Base-by-base conservation (phyloP, 2,888 invertebrate genomes). In the Trichacis sp. region DNA sequence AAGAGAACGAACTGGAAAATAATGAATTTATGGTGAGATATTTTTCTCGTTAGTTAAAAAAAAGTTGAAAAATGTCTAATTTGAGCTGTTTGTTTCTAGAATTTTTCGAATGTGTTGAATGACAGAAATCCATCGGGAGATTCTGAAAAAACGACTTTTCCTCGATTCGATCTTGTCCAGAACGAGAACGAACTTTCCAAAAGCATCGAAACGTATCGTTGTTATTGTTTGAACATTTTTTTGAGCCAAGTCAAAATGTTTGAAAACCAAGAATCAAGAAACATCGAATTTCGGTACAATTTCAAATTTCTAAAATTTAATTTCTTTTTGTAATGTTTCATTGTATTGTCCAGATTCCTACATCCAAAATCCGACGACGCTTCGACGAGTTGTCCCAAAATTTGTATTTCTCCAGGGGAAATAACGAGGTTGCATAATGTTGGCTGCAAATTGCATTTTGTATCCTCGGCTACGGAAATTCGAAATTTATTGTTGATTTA, bases 351-450 rank as follows among this genome's bases (percentile, higher is more conserved):
- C 60, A 84, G 83, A 61, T 83, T 85, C 71, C 79, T 83, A 71
- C 82, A 85, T 71, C 81, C 84, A 19, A 81, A 80, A 65, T 75
- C 78, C 20, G 78, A 83, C 60, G 67, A 80, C 2, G 70, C 75
- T 47, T 76, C 80, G n/a, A 72, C 74, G 2, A 40, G 73, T 55
- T 62, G 72, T 73, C 75, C 77, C 11, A 75, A 74, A 56, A 68
- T 77, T 20, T 56, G 68, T 29, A 46, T 72, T 56, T 51, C 55
- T 45, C 52, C 71, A 11, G 74, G 73, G 2, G 75, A 80, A 60
- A 77, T 68, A 65, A 19, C 80, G 11, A 64, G 69, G 47, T 71
- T 84, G 6, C 70, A 82, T 54, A 75, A 81, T 56, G 69, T 83
- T 11, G 76, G 72, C 29, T 84, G 80, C 55, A 83, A 81, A 66